Evolutionary conservation across 2,113 vertebrate genomes (phyloP).

Genomic region (Phrynocephalus versicolor): DNA sequence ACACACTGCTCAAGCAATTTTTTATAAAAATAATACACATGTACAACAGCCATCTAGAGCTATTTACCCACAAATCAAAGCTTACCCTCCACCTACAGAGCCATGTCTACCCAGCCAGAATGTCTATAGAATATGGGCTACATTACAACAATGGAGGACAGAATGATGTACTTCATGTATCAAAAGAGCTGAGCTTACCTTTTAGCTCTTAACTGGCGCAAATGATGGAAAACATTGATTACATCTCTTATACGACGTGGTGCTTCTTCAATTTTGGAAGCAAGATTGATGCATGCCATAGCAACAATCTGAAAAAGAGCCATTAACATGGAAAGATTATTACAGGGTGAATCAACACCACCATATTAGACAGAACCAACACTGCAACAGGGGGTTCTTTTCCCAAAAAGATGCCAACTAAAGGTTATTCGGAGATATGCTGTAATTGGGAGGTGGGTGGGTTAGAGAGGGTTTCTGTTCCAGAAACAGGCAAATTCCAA

Average conservation of each 20-base stretch:
- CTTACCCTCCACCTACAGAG: conserved; percentile 44
- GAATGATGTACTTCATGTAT: not conserved
- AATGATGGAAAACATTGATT: conserved; percentile 97
- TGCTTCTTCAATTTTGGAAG: conserved; percentile 98
- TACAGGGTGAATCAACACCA: accelerated
- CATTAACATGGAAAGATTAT: not conserved
- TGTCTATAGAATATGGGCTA: conserved; percentile 24
- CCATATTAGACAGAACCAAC: accelerated
- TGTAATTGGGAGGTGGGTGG: no score
- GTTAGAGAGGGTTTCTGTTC: no score
- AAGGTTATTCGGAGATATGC: not conserved
- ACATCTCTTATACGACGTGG: conserved; percentile 96
- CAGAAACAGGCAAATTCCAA: no score
- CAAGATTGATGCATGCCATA: conserved; percentile 98
- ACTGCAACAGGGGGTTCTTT: not conserved
- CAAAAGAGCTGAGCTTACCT: conserved; percentile 84
- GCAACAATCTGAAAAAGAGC: conserved; percentile 89
- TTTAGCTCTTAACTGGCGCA: conserved; percentile 93
- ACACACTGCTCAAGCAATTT: not conserved
- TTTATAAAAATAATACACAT: not conserved
- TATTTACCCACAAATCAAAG: conserved; percentile 54
- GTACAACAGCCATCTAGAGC: not conserved
- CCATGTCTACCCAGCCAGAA: conserved; percentile 56
- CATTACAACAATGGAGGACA: conserved; percentile 37
- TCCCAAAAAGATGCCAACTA: not conserved